phyloP scores from a whole-genome alignment of 2,888 invertebrate species.

The Rhyacophila evoluta region DNA sequence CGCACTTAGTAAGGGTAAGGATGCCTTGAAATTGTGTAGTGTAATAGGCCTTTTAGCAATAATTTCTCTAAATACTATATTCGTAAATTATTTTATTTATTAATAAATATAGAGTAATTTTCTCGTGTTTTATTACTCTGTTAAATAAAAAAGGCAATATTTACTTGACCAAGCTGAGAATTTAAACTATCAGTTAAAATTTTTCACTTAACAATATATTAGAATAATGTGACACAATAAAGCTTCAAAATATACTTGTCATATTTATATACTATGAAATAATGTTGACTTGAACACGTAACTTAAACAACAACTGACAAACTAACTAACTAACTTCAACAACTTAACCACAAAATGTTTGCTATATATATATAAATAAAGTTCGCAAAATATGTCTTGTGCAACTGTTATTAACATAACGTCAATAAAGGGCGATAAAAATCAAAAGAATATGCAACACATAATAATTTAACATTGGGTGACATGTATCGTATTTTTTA shows the following conservation, averaged over 20 bases:
- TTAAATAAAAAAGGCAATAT: too few species aligned
- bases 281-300: not conserved
- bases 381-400: not conserved
- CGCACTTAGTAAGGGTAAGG: too few species aligned
- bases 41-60: too few species aligned
- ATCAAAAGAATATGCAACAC: conserved; percentile 3
- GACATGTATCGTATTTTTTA: conserved; percentile 37
- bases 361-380: not conserved
- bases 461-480: conserved; percentile 40
- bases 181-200: too few species aligned
- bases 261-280: not conserved
- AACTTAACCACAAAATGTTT: too few species aligned
- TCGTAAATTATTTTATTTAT: too few species aligned
- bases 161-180: too few species aligned
- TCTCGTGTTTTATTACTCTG: too few species aligned
- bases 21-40: too few species aligned
- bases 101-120: too few species aligned
- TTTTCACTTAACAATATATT: too few species aligned
- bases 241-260: not conserved
- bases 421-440: conserved; percentile 32
- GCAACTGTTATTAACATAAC: not conserved
- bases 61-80: too few species aligned
- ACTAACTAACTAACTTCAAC: not conserved
- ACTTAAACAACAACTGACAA: not conserved
- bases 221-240: not conserved